Percentiles rank a stretch among this genome's conserved stretches.
These are phyloP conservation scores for Xanthostigma xanthostigma DNA, from an alignment of 2,888 invertebrate species.

Conservation along the genomic window DNA sequence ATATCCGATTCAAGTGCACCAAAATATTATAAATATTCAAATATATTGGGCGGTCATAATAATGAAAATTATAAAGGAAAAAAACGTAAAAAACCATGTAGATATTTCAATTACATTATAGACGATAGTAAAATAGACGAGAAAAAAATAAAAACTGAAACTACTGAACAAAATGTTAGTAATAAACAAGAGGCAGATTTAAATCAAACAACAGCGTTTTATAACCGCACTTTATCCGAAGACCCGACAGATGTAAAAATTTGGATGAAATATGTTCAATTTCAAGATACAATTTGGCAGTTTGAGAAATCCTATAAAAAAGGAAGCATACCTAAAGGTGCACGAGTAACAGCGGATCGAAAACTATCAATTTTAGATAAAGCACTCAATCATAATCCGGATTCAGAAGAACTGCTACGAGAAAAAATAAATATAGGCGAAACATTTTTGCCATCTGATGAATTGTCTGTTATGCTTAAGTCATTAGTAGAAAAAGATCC, in stretches of 20 bases:
- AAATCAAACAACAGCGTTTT: constrained; percentile 32
- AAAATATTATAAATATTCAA: constrained; percentile 26
- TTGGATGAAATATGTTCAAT: constrained; percentile 44
- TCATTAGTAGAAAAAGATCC: constrained; percentile 33
- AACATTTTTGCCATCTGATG: constrained; percentile 40
- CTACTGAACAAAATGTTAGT: constrained; percentile 5
- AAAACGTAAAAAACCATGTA: constrained; percentile 22
- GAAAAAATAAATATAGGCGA: constrained; percentile 32
- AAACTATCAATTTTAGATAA: constrained; percentile 46
- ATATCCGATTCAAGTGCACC: constrained; percentile 44
- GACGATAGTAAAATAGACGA: constrained; percentile 11
- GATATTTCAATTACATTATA: constrained; percentile 17
- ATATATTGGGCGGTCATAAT: constrained; percentile 1
- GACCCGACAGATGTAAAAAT: constrained; percentile 34
- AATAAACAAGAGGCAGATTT: constrained; percentile 32
- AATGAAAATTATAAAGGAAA: constrained; percentile 15
- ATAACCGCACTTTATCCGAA: constrained; percentile 34
- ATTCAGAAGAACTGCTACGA: constrained; percentile 34
- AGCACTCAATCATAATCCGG: constrained; percentile 39
- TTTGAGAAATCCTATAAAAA: constrained; percentile 29
- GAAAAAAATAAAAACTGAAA: constrained; percentile 17
- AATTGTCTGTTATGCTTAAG: constrained; percentile 34
- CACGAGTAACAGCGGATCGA: constrained; percentile 32
- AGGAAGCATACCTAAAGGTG: constrained; percentile 28
- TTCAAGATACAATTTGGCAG: constrained; percentile 34